A percentile compares a stretch with the other conserved stretches of the same genome.
Evolutionary conservation across 2,797 vertebrate species (phyloP).

Genomic region (Ficedula albicollis): DNA sequence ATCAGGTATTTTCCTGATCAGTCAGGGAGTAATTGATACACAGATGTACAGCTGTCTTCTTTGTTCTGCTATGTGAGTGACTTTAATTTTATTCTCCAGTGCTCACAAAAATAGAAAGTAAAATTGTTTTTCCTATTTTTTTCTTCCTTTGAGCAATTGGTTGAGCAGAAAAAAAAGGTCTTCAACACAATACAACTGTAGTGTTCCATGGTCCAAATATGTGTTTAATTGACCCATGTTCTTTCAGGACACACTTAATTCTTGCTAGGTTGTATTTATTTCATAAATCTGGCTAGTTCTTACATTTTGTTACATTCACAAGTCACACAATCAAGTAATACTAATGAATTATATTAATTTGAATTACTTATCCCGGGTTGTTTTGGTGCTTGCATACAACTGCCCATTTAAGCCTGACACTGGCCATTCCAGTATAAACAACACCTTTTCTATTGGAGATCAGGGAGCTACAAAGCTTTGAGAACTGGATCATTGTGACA

Average conservation of each 20-base stretch:
- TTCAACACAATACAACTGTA: not conserved
- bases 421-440: not conserved
- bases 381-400: not conserved
- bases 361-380: not conserved
- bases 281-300: not conserved
- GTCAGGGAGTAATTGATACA: not conserved
- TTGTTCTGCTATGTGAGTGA: not conserved
- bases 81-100: not conserved
- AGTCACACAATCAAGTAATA: not conserved
- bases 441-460: not conserved
- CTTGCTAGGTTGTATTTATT: not conserved
- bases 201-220: not conserved
- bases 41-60: not conserved
- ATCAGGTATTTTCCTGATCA: not conserved
- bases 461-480: not conserved
- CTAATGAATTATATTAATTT: not conserved
- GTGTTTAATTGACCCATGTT: not conserved
- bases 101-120: not conserved
- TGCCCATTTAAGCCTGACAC: not conserved
- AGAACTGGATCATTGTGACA: not conserved
- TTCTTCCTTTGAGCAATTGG: not conserved
- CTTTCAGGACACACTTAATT: not conserved
- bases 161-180: fast-evolving
- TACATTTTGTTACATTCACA: not conserved
- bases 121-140: fast-evolving